Percentiles rank a stretch among this genome's conserved stretches.
Evolutionary conservation across 2,888 invertebrate species (phyloP).

Genomic region (Habroteleia sp.): DNA sequence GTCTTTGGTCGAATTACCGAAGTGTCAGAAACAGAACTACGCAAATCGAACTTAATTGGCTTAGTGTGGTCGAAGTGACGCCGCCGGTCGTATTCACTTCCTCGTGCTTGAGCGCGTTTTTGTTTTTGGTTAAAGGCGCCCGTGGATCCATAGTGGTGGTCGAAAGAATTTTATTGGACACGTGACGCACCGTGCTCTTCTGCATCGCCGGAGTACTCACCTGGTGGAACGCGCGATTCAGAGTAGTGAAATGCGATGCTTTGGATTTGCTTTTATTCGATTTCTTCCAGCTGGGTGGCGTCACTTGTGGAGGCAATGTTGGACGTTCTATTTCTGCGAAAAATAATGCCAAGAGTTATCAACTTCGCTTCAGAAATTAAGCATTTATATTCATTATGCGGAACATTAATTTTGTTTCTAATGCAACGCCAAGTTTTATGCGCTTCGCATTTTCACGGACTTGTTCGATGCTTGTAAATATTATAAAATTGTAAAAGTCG

Average conservation of each 20-base stretch:
- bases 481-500: too few species aligned
- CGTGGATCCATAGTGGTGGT: slow-evolving; percentile 75
- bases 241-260: slow-evolving; percentile 68
- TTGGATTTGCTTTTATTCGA: slow-evolving; percentile 68
- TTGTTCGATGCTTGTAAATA: background rate
- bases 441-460: background rate
- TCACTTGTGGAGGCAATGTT: slow-evolving; percentile 70
- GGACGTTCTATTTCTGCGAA: slow-evolving; percentile 72
- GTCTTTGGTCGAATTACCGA: slow-evolving; percentile 65
- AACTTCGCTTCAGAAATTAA: slow-evolving; percentile 34
- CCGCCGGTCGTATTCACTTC: slow-evolving; percentile 68
- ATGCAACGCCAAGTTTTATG: background rate
- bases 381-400: slow-evolving; percentile 27
- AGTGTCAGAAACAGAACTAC: slow-evolving; percentile 64
- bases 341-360: slow-evolving; percentile 50
- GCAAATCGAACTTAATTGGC: slow-evolving; percentile 64
- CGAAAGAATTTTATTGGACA: slow-evolving; percentile 69
- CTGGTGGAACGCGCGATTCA: slow-evolving; percentile 71
- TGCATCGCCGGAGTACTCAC: slow-evolving; percentile 75
- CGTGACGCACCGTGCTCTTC: slow-evolving; percentile 73
- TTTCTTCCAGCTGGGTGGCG: slow-evolving; percentile 70
- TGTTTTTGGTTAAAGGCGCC: slow-evolving; percentile 72
- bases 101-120: slow-evolving; percentile 74
- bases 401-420: slow-evolving; percentile 20
- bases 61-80: slow-evolving; percentile 38